Evolutionary conservation across 1,140 invertebrate species (phyloP).

Genomic region (Reticulitermes speratus): DNA sequence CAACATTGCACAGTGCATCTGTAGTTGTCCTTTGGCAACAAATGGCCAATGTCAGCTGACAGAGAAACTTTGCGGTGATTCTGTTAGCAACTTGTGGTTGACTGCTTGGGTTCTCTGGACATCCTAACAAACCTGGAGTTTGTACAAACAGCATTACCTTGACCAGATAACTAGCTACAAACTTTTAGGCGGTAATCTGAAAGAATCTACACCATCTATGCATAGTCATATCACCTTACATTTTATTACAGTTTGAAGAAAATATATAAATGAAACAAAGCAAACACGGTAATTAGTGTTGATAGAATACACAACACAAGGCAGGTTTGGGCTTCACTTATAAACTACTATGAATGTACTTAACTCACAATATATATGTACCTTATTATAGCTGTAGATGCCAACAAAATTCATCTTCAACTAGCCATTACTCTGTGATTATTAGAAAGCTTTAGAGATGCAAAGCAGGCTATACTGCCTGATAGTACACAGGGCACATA

Average conservation of each 20-base stretch:
- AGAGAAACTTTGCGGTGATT: too few species aligned
- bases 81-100: too few species aligned
- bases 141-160: too few species aligned
- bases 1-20: too few species aligned
- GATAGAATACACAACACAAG: neutral
- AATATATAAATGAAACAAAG: slow-evolving; percentile 9
- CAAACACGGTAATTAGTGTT: neutral
- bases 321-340: neutral
- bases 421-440: neutral
- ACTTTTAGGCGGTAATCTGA: too few species aligned
- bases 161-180: too few species aligned
- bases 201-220: too few species aligned
- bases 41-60: too few species aligned
- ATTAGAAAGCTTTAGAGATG: neutral
- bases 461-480: neutral
- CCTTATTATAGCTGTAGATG: neutral
- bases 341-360: neutral
- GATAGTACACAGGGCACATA: neutral
- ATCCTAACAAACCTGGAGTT: too few species aligned
- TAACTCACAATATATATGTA: neutral
- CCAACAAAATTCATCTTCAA: neutral
- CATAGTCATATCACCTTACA: neutral
- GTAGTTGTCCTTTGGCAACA: too few species aligned
- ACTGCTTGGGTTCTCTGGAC: too few species aligned
- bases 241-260: neutral